Conservation (phyloP, 2,113 vertebrate genomes). For the Ia io region DNA sequence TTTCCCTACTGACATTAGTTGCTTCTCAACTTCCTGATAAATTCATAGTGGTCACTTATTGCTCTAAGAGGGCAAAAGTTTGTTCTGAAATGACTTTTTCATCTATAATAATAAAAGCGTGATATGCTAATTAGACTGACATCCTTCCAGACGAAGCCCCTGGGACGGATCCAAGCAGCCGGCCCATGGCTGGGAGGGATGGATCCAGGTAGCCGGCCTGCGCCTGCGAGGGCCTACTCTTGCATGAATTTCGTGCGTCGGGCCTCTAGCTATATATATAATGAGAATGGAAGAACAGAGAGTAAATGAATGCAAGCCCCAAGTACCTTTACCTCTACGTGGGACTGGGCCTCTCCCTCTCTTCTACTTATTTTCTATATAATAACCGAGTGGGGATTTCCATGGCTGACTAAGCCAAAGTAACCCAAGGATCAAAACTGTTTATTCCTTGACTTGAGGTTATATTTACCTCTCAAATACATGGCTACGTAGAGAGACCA, state of each 20-base stretch:
- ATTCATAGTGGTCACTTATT: fast-evolving
- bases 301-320: background rate
- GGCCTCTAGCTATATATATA: no score
- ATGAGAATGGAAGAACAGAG: background rate
- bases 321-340: background rate
- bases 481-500: background rate
- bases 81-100: background rate
- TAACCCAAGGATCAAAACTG: background rate
- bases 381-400: background rate
- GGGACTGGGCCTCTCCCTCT: background rate
- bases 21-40: background rate
- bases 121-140: no score
- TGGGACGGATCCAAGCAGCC: no score
- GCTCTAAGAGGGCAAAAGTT: background rate
- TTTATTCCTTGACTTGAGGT: background rate
- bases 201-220: no score
- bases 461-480: background rate
- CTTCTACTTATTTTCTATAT: background rate
- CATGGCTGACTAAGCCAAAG: background rate
- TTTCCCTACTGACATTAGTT: background rate
- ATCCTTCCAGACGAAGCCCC: no score
- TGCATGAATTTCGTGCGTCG: no score
- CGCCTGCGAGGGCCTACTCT: no score
- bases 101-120: no score
- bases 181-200: no score